Evolutionary conservation across 23 tunicate genomes (phyloP).

Genomic region (Trididemnum clinides): DNA sequence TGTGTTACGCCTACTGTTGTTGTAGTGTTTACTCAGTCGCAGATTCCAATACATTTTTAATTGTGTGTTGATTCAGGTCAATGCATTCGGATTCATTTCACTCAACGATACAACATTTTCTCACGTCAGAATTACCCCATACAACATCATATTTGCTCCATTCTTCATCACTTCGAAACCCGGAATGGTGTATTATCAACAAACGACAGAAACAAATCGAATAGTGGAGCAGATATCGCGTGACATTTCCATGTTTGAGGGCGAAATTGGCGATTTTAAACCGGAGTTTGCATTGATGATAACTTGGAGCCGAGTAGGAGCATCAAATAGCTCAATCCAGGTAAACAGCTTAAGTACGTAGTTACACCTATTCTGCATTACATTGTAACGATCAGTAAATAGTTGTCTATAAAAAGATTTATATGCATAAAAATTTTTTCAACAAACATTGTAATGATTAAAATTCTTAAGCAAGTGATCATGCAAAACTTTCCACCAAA

Average conservation of each 20-base stretch:
- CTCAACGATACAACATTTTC: neutral
- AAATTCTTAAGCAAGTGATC: too few species aligned
- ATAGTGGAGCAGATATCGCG: slow-evolving; percentile 17
- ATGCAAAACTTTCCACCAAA: too few species aligned
- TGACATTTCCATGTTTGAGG: neutral
- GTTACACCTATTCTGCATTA: neutral
- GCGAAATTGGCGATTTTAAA: neutral
- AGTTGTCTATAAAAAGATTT: neutral
- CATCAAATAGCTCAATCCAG: slow-evolving; percentile 2
- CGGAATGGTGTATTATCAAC: slow-evolving; percentile 40
- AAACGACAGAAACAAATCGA: neutral
- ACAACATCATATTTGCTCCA: slow-evolving; percentile 53
- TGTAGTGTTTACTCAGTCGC: too few species aligned
- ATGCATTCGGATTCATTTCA: slow-evolving; percentile 32
- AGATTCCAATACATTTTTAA: too few species aligned
- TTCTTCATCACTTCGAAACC: slow-evolving; percentile 12
- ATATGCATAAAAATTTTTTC: too few species aligned
- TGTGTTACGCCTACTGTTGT: too few species aligned
- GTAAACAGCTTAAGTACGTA: slow-evolving; percentile 4
- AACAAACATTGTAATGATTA: too few species aligned
- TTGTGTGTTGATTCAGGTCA: slow-evolving; percentile 51
- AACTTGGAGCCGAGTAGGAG: slow-evolving; percentile 41
- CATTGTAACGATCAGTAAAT: neutral
- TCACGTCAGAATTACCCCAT: neutral
- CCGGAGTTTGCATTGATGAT: slow-evolving; percentile 37